Evolutionary conservation across 2,797 vertebrate species (phyloP).

Genomic region (Arnoldichthys spilopterus): DNA sequence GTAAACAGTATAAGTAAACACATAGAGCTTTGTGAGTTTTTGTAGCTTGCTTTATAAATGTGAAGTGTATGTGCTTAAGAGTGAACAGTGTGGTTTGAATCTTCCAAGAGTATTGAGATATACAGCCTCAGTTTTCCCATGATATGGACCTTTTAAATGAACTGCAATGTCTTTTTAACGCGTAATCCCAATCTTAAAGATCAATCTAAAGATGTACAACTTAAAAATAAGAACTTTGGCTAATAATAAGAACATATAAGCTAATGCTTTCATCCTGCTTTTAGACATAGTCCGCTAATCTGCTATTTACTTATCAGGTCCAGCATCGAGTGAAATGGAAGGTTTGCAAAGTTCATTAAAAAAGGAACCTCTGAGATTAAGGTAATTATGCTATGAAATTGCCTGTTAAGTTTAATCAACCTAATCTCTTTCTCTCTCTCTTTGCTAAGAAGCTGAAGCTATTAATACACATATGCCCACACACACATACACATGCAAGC

Average conservation of each 20-base stretch:
- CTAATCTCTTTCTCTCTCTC: constrained; percentile 17
- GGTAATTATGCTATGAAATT: constrained; percentile 40
- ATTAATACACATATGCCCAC: constrained; percentile 44
- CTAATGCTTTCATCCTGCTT: constrained; percentile 4
- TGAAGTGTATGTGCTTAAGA: too few relatives aligned
- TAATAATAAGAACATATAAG: not conserved
- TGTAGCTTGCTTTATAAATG: too few relatives aligned
- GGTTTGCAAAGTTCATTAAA: constrained; percentile 22
- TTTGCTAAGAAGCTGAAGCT: not conserved
- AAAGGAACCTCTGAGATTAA: constrained; percentile 11
- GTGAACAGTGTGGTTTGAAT: too few relatives aligned
- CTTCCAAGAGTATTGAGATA: too few relatives aligned
- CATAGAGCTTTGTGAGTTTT: too few relatives aligned
- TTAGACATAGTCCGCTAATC: not conserved
- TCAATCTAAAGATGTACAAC: not conserved
- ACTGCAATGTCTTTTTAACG: not conserved
- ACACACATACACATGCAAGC: not conserved
- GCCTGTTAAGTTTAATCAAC: constrained; percentile 40
- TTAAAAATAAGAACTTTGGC: not conserved
- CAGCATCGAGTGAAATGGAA: not conserved
- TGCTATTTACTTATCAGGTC: constrained; percentile 6
- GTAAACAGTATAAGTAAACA: too few relatives aligned
- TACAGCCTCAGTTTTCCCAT: not conserved
- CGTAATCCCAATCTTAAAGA: not conserved
- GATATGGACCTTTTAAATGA: not conserved